Conservation (phyloP, 2,888 invertebrate species). For the Acrobasis suavella region DNA sequence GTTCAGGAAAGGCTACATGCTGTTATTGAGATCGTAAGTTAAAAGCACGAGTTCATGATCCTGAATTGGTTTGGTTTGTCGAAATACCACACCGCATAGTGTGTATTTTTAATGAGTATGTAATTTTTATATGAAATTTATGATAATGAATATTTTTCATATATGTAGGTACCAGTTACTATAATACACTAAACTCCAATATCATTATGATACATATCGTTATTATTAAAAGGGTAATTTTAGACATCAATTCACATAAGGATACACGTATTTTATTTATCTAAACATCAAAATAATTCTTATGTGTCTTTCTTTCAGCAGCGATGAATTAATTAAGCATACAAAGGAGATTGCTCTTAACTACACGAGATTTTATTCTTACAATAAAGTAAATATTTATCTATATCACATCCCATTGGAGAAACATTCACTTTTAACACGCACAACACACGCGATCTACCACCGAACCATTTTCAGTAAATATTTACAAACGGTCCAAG, state of each 20-base stretch:
- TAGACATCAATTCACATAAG: slow-evolving; percentile 64
- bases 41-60: slow-evolving; percentile 46
- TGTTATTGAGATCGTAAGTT: slow-evolving; percentile 50
- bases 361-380: slow-evolving; percentile 69
- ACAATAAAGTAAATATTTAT: slow-evolving; percentile 63
- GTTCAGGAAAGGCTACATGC: slow-evolving; percentile 62
- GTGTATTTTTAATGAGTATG: slow-evolving; percentile 3
- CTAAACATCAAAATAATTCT: slow-evolving; percentile 50
- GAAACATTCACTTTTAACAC: slow-evolving; percentile 61
- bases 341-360: slow-evolving; percentile 50
- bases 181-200: slow-evolving; percentile 44
- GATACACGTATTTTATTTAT: slow-evolving; percentile 35
- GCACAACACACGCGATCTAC: slow-evolving; percentile 4
- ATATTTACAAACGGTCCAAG: slow-evolving; percentile 74
- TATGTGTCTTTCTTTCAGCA: slow-evolving; percentile 62
- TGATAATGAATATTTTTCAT: slow-evolving; percentile 12
- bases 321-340: slow-evolving; percentile 46
- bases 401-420: slow-evolving; percentile 76
- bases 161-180: slow-evolving; percentile 24
- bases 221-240: slow-evolving; percentile 49
- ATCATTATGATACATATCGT: slow-evolving; percentile 44
- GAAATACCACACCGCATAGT: slow-evolving; percentile 32
- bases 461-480: slow-evolving; percentile 47
- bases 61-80: slow-evolving; percentile 18
- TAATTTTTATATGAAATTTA: slow-evolving; percentile 9